Evolutionary conservation across 2,797 vertebrate genomes (phyloP).

Genomic region (Malacoraja senta): DNA sequence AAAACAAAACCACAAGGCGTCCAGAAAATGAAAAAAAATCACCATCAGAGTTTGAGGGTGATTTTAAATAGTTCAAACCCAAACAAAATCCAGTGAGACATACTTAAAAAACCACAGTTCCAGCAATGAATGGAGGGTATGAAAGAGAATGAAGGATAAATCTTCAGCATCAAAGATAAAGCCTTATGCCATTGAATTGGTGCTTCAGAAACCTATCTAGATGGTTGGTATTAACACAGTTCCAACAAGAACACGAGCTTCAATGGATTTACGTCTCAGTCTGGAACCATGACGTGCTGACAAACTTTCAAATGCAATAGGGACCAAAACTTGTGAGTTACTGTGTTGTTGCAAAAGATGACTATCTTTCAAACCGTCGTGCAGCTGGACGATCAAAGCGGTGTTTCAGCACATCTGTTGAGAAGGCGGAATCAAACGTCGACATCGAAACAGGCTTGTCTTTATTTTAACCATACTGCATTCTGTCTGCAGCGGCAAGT

Average conservation of each 20-base stretch:
- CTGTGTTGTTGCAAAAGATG: not conserved
- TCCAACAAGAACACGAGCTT: not conserved
- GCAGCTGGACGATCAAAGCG: conserved; percentile 29
- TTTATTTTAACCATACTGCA: conserved; percentile 7
- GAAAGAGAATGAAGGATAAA: not conserved
- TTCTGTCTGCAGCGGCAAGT: not conserved
- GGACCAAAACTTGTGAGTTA: not conserved
- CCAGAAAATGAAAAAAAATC: not conserved
- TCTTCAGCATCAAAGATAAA: not conserved
- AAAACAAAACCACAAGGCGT: not conserved
- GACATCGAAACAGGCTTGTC: not conserved
- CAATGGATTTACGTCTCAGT: not conserved
- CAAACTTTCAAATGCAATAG: not conserved
- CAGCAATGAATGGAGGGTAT: not conserved
- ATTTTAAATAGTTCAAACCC: not conserved
- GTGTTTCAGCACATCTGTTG: not conserved
- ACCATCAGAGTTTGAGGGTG: not conserved
- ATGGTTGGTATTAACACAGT: not conserved
- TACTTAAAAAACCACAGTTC: not conserved
- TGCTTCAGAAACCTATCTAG: not conserved
- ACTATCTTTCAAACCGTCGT: not conserved
- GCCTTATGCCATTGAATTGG: not conserved
- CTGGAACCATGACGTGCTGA: not conserved
- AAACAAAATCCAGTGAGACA: not conserved
- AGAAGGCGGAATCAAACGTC: conserved; percentile 2